These are phyloP conservation scores for Holothuria glaberrima DNA, from an alignment of 35 echinoderm and acorn worm species.

Conservation along the genomic window DNA sequence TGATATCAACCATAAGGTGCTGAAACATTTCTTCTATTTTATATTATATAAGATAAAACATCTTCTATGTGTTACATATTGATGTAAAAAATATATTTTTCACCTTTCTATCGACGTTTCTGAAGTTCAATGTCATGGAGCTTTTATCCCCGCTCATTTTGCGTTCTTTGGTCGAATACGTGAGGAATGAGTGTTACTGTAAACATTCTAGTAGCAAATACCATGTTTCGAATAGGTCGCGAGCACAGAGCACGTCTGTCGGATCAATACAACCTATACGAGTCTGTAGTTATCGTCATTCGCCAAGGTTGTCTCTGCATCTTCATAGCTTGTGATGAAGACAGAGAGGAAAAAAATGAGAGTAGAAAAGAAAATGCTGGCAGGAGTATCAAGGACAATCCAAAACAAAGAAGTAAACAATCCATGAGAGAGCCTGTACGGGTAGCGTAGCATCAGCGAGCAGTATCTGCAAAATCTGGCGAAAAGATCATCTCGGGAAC, in stretches of 20 bases:
- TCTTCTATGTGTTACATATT: no score
- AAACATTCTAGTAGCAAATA: not conserved
- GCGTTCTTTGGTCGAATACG: not conserved
- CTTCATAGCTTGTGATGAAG: not conserved
- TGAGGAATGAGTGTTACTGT: conserved; percentile 17
- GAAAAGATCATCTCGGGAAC: no score
- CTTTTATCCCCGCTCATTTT: not conserved
- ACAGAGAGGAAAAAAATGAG: no score
- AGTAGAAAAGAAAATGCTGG: no score
- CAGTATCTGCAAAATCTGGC: no score
- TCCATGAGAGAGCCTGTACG: not conserved
- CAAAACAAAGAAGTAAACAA: conserved; percentile 34
- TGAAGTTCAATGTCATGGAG: conserved; percentile 41
- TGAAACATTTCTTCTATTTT: no score
- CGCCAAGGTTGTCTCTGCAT: conserved; percentile 44
- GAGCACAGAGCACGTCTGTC: not conserved
- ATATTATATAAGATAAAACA: no score
- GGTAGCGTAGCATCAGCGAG: not conserved
- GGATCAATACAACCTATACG: conserved; percentile 19
- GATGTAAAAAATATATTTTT: no score
- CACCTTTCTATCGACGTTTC: no score
- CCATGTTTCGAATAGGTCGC: not conserved
- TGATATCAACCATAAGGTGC: no score
- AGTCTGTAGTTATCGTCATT: conserved; percentile 15
- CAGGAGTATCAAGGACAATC: conserved; percentile 12